Base-by-base conservation (phyloP, 2,797 vertebrate genomes). In the Choloepus didactylus region DNA sequence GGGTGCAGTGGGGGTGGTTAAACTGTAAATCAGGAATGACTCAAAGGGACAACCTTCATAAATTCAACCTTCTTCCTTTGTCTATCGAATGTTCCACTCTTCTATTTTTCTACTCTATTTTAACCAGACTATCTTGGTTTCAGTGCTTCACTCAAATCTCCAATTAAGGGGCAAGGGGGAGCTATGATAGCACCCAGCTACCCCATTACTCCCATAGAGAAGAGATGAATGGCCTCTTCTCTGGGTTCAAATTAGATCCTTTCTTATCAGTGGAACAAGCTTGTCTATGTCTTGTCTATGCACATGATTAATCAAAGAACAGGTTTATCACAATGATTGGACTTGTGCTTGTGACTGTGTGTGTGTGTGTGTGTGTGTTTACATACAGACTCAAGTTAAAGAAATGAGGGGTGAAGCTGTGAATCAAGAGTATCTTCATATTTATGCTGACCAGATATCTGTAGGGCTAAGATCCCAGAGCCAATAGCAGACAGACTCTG, bases 11-110 rank as follows among this genome's bases (percentile, higher is more conserved):
- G 54, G 54, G 54, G 18, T 16, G 5, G 54, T 88, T 59, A 82
- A 91, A 35, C 8, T 41, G 19, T 70, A 88, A 85, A 73, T 81
- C 77, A 96, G 54, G 51, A 87, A 29, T 79, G 73, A 91, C 54
- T 87, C 9, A 11, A 54, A n/a, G 44, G 41, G 41, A 90, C 59
- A 84, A n/a, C 38, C 86, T 66, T 29, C 46, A 59, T 72, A n/a
- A 88, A 87, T 76, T 29, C 4, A n/a, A 29, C 69, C 31, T 93
- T 77, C 46, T 77, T 62, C 15, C 31, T 85, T 35, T 87, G 92
- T 31, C 41, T 35, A 3, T 83, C 76, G 91, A 38, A 31, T 92
- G 79, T 89, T 83, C 29, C 27, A 27, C n/a, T 64, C 38, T 89
- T 83, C 15, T 9, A 49, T n/a, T 69, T 92, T 88, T 76, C 76